phyloP scores from a whole-genome alignment of 2,113 vertebrate genomes.

The Salvator merianae region DNA sequence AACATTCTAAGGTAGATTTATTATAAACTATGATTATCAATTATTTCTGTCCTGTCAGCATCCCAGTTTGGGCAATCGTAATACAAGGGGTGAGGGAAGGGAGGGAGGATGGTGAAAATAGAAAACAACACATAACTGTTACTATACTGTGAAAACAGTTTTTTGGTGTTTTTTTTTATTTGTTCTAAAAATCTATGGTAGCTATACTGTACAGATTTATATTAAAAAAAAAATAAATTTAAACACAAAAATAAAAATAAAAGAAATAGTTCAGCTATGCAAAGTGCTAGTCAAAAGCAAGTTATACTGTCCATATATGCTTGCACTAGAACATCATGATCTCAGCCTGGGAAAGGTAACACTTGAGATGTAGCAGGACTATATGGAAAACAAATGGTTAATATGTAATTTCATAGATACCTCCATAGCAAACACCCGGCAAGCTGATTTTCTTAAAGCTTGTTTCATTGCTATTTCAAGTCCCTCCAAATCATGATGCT shows the following conservation, averaged over 20 bases:
- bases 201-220: no score
- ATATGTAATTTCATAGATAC: constrained; percentile 67
- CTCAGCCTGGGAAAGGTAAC: background rate
- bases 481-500: constrained; percentile 97
- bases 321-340: background rate
- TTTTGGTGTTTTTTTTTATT: background rate
- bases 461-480: constrained; percentile 98
- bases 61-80: no score
- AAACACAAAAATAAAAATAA: no score
- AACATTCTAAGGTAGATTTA: no score
- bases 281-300: background rate
- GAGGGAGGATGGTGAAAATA: no score
- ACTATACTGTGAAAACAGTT: background rate
- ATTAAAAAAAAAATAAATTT: no score
- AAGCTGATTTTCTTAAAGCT: constrained; percentile 95
- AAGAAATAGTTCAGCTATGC: no score
- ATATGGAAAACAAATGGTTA: background rate
- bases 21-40: no score
- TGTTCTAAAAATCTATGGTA: no score
- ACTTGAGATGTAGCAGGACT: accelerated
- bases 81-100: no score
- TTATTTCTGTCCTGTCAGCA: no score
- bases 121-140: no score
- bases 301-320: background rate
- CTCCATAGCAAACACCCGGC: constrained; percentile 98